Base-by-base conservation (phyloP, 2,888 invertebrate species). In the Scaptomyza polygonia region DNA sequence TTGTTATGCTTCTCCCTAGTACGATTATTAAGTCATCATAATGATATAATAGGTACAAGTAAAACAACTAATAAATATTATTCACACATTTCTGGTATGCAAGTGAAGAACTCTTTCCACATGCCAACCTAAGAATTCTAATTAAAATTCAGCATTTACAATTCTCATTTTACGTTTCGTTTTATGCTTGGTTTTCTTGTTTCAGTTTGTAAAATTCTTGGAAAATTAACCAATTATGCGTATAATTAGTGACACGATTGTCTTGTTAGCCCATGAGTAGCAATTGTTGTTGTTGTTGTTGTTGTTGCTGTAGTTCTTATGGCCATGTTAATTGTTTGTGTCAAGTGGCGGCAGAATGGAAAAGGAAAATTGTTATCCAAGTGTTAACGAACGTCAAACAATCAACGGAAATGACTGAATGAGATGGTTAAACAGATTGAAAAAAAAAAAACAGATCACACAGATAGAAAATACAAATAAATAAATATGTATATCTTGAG, bases 191-290 rank as follows among this genome's bases (percentile, higher is more conserved):
- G 12, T 12, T 47, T 54, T 61, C n/a, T 45, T 45, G 58, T n/a
- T 47, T n/a, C 11, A 12, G 18, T 27, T 25, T 25, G 14, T 54
- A 34, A 34, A 47, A 54, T 85, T 86, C 86, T 84, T 62, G 70
- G 85, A 86, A 86, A 73, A 78, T 80, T 82, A 84, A 82, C 79
- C 77, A 84, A 86, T 86, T 82, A 80, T 84, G 85, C 86, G 83
- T 86, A 73, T 85, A 87, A 85, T 85, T 87, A 87, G 85, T 80
- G 86, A 78, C 83, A 82, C 83, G 80, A 85, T 87, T 87, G 80
- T 87, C 87, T 83, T 78, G 78, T 86, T 83, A 73, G 71, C 29
- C 47, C 48, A 62, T 27, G 53, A 76, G 54, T 67, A 63, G 62
- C 59, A 54, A 56, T 63, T 64, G 67, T 48, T 73, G 53, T 52